Evolutionary conservation across 2,113 vertebrate genomes (phyloP).

Genomic region (Tympanuchus pallidicinctus): DNA sequence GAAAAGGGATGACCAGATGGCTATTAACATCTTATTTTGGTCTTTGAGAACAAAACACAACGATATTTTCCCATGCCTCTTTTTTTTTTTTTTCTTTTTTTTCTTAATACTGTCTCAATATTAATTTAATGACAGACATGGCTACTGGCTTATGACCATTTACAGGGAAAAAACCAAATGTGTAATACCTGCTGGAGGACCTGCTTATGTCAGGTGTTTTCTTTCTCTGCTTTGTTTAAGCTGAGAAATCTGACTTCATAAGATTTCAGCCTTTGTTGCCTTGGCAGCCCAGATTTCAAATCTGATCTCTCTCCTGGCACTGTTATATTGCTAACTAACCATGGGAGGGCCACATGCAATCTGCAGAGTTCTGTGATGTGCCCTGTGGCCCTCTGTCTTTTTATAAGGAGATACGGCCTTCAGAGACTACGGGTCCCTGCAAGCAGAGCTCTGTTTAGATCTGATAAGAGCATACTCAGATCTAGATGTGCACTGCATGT

Average conservation of each 20-base stretch:
- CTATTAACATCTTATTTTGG: background rate
- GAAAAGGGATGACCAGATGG: background rate
- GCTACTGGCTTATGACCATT: background rate
- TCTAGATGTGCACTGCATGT: conserved; percentile 20
- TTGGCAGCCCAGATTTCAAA: conserved; percentile 15
- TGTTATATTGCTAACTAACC: background rate
- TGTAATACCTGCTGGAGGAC: background rate
- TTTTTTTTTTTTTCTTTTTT: background rate
- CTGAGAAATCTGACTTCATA: background rate
- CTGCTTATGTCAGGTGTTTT: background rate
- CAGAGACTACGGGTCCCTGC: conserved; percentile 49
- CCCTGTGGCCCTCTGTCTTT: conserved; percentile 39
- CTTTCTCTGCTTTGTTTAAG: background rate
- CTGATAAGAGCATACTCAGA: conserved; percentile 47
- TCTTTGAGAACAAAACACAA: background rate
- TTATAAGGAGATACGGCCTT: background rate
- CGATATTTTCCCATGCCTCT: background rate
- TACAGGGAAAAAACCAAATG: background rate
- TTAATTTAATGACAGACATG: background rate
- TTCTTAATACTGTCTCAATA: background rate
- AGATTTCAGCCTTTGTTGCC: background rate
- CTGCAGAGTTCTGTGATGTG: background rate
- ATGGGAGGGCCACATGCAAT: conserved; percentile 37
- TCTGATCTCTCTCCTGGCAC: conserved; percentile 22
- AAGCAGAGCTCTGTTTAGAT: conserved; percentile 42